These are phyloP conservation scores for Pocillopora meandrina DNA, from an alignment of 92 coral and sea anemone species.

Conservation along the genomic window DNA sequence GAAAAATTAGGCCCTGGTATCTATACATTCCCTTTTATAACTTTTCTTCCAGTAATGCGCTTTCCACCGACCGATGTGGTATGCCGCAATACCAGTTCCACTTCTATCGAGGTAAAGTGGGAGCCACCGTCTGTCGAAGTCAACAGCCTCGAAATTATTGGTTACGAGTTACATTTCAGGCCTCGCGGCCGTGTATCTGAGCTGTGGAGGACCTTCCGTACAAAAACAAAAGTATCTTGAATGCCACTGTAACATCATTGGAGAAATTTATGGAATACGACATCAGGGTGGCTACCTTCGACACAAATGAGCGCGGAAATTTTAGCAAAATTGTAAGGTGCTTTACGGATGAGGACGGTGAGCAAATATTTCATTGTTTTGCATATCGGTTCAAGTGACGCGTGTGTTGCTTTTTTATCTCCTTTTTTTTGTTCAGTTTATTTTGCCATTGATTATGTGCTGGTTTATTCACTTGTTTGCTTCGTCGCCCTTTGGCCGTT, in stretches of 20 bases:
- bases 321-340: conserved; percentile 22
- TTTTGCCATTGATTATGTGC: background rate
- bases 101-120: background rate
- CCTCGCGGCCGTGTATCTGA: background rate
- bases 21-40: background rate
- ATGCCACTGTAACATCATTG: conserved; percentile 2
- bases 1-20: background rate
- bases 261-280: conserved; percentile 38
- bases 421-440: no score
- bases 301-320: conserved; percentile 35
- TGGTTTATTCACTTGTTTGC: background rate
- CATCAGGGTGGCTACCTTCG: conserved; percentile 37
- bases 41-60: background rate
- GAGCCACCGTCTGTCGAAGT: background rate
- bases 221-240: conserved; percentile 6
- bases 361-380: background rate
- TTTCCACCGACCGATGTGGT: background rate
- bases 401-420: no score
- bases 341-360: conserved; percentile 56
- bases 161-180: background rate
- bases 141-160: background rate
- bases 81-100: conserved; percentile 14
- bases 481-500: background rate
- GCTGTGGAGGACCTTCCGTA: background rate
- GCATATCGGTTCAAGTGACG: no score